Evolutionary conservation across 2,888 invertebrate genomes (phyloP).

Genomic region (Lottia scabra): DNA sequence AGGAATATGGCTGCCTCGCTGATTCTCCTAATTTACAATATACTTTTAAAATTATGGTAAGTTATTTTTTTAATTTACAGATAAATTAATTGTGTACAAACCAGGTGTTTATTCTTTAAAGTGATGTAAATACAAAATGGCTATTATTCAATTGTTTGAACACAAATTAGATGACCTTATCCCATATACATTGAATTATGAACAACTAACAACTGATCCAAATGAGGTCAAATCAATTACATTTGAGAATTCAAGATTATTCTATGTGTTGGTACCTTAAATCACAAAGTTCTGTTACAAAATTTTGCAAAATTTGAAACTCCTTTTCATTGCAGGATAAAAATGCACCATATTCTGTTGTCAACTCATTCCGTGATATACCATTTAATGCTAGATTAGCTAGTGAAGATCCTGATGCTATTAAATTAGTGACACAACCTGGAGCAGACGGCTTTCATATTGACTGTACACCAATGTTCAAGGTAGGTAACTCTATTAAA

Average conservation of each 20-base stretch:
- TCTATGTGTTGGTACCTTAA: too few relatives aligned
- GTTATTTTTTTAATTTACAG: constrained; percentile 26
- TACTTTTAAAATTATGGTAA: constrained; percentile 66
- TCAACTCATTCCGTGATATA: constrained; percentile 53
- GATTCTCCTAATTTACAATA: constrained; percentile 60
- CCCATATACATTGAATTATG: too few relatives aligned
- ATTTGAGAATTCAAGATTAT: too few relatives aligned
- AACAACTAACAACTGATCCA: too few relatives aligned
- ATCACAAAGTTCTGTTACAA: too few relatives aligned
- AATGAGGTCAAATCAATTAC: too few relatives aligned
- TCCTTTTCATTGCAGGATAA: constrained; percentile 55
- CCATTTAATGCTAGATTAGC: constrained; percentile 65
- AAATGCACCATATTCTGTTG: constrained; percentile 60
- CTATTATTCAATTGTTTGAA: too few relatives aligned
- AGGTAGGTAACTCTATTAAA: constrained; percentile 45
- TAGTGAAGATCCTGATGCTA: constrained; percentile 53
- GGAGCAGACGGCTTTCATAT: constrained; percentile 67
- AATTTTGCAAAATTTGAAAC: too few relatives aligned
- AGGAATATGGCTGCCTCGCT: constrained; percentile 66
- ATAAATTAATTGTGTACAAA: too few relatives aligned
- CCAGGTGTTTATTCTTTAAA: too few relatives aligned
- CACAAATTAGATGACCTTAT: too few relatives aligned
- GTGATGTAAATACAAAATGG: too few relatives aligned
- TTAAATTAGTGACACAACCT: constrained; percentile 47
- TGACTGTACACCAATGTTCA: constrained; percentile 65